Evolutionary conservation across 2,797 vertebrate genomes (phyloP), one percentile per base, ranked within the genome.

Genomic region (Steatocranus sp.): DNA sequence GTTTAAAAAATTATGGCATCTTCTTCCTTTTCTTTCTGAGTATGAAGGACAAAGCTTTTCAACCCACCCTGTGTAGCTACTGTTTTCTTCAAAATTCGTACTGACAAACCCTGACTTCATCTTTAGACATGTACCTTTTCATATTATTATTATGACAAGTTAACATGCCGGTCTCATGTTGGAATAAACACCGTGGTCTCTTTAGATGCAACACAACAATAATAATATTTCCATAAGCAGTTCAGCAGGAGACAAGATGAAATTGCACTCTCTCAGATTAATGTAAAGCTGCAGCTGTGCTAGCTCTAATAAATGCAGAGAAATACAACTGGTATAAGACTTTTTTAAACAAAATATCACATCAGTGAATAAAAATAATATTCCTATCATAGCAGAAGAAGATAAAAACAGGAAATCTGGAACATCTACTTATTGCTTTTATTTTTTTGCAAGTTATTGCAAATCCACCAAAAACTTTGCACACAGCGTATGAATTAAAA

Each of bases 41-140:
- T 1, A 11, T 41, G 23, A 76, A 8, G 20, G 36, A 14, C 32
- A 5, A 61, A 32, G 74, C 8, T 38, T 75, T 53, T 75, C 32
- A 17, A 2, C 25, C 49, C 32, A 11, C 25, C 51, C 23, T 27
- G 25, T 54, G 12, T 27, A 9, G 20, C 63, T 68, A 0, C 38
- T 27, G 6, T 17, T 25, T 46, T 11, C 23, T 46, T 27, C 4
- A 27, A 11, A 70, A 27, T 11, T 0, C 7, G 2, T 0, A 11
- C 23, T 11, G 6, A 70, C 41, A 70, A 10, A 46, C 38, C 0
- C 25, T 18, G 20, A 11, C 0, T 11, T 23, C 50, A 51, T 23
- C n/a, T 51, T 51, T 23, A 20, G 50, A 51, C 50, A 23, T 51
- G 20, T 8, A 20, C 9, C 5, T 20, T 50, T 70, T 46, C 2